phyloP scores from a whole-genome alignment of 2,797 vertebrate genomes.

The Poecilia gillii region DNA sequence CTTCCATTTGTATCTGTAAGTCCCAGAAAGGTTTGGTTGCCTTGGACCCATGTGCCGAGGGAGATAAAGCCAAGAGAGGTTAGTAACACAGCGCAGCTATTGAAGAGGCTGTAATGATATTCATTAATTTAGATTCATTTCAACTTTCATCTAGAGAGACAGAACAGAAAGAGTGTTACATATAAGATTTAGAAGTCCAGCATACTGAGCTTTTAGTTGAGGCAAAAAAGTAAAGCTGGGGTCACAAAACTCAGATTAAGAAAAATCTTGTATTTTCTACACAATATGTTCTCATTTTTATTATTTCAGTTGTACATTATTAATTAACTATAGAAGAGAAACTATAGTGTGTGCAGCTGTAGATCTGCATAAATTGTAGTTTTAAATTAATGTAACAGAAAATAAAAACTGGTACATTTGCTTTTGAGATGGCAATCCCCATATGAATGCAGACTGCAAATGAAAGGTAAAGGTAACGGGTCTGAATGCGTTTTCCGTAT shows the following conservation, averaged over 20 bases:
- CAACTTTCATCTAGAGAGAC: constrained; percentile 61
- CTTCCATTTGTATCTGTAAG: constrained; percentile 67
- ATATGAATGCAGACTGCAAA: constrained; percentile 27
- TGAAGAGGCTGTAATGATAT: constrained; percentile 78
- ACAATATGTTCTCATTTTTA: background rate
- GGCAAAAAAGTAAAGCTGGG: constrained; percentile 66
- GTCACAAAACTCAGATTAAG: constrained; percentile 50
- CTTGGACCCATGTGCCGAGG: constrained; percentile 68
- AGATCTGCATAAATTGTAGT: background rate
- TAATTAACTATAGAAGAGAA: background rate
- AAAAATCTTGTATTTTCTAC: constrained; percentile 49
- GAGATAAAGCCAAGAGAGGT: constrained; percentile 75
- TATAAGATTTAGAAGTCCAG: constrained; percentile 45
- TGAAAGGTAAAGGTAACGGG: background rate
- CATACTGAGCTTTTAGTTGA: constrained; percentile 54
- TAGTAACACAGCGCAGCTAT: constrained; percentile 68
- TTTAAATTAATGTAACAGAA: constrained; percentile 24
- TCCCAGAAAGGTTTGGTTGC: constrained; percentile 66
- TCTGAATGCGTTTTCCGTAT: background rate
- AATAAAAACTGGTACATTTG: constrained; percentile 25
- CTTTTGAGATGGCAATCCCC: constrained; percentile 9
- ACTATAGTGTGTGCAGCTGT: constrained; percentile 11
- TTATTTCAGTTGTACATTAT: constrained; percentile 15
- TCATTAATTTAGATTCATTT: constrained; percentile 81
- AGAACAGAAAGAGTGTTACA: constrained; percentile 29